Base-by-base conservation (phyloP, 2,797 vertebrate genomes). In the Myotis findleyi region DNA sequence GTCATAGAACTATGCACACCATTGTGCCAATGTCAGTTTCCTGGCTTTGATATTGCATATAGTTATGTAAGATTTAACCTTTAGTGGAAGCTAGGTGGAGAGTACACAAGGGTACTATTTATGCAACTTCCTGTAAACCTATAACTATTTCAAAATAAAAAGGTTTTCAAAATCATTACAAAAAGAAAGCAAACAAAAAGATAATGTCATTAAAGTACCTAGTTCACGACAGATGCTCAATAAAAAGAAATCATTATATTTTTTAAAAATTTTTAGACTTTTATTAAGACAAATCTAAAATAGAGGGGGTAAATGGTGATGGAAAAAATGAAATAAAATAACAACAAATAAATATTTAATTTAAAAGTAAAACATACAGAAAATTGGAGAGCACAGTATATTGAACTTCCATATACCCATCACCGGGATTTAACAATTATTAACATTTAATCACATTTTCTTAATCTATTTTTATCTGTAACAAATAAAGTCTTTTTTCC, bases 71-170 rank as follows among this genome's bases (percentile, higher is more conserved):
- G 36, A 94, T 30, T 80, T 55, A 71, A 79, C 55, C 18, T 55
- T 66, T 11, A 57, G 82, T 86, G 36, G 53, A 27, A 33, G 21
- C 36, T 57, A 27, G 2, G 33, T 41, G 53, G 59, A 57, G 36
- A 13, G 4, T 57, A 18, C 36, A 27, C 76, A 80, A 80, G 76
- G 23, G n/a, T 57, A n/a, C 16, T 89, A 44, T 27, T 83, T 80
- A 41, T 44, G 47, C 14, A 59, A 84, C 59, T 84, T 73, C 25
- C 84, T 88, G 20, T 57, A 76, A 94, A 83, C n/a, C 38, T 88
- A 30, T 38, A 77, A 87, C 90, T 72, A 84, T 71, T 92, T 89
- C 59, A 75, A 85, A 80, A 53, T 18, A 6, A 75, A 77, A 38
- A 59, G 21, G 16, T 82, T 55, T 76, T 57, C 25, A 33, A 80